Base-by-base conservation (phyloP, 2,888 invertebrate species). In the Pyrgus malvae region DNA sequence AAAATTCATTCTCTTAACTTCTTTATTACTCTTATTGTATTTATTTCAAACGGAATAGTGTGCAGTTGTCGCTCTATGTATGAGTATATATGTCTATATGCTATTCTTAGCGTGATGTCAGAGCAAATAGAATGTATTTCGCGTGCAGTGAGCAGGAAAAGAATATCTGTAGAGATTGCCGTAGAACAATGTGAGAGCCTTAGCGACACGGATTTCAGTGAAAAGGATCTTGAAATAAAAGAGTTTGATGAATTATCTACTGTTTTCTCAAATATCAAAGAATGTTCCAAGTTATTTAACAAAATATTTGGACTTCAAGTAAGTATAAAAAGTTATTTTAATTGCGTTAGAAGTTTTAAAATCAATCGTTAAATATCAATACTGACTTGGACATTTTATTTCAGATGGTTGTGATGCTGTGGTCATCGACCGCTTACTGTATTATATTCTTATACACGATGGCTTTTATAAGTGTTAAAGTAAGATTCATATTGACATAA, bases 61-160 rank as follows among this genome's bases (percentile, higher is more conserved):
- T 46, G 17, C 9, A 29, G 35, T 6, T 54, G 40, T n/a, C 38
- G 54, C 12, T 33, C 21, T 19, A 27, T 48, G 14, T 35, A 19
- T 19, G 48, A 55, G 11, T 35, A 42, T 6, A 6, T 55, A 11
- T 16, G 27, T 17, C 17, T 55, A 9, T 48, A 55, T 35, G 17
- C 33, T 27, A 25, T 55, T 27, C 48, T 55, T 8, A 48, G 3
- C 11, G 48, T 55, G 11, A 48, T 48, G 27, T 55, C 55, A n/a
- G 35, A 41, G 14, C 55, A 55, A 55, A 25, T 55, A 9, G 55
- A 48, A 14, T 48, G 55, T 42, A 29, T 55, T n/a, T 41, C 45
- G 1, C 55, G 55, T 1, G 27, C 35, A 27, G 17, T 55, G 31
- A 48, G 27, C n/a, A 42, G 19, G 27, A 41, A 41, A n/a, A 54